phyloP scores from a whole-genome alignment of 2,888 invertebrate genomes.

The Cephus runcator region DNA sequence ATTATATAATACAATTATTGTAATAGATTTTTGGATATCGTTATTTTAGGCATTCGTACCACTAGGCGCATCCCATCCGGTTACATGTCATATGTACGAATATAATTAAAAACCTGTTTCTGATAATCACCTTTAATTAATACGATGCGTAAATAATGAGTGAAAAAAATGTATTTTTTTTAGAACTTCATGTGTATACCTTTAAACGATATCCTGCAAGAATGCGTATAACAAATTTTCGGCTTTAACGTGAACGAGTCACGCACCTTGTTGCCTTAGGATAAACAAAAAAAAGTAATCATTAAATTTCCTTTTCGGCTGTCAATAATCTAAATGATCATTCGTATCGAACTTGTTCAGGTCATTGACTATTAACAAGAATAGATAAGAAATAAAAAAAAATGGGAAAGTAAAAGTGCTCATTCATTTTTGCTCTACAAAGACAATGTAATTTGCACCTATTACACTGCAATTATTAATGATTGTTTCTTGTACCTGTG shows the following conservation, averaged over 20 bases:
- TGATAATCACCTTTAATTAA: background rate
- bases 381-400: background rate
- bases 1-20: background rate
- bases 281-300: background rate
- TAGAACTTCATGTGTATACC: background rate
- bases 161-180: background rate
- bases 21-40: background rate
- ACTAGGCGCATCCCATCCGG: too few species aligned
- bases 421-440: too few species aligned
- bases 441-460: too few species aligned
- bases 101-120: background rate
- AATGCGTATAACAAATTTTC: background rate
- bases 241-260: background rate
- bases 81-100: background rate
- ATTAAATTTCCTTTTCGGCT: background rate
- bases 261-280: background rate
- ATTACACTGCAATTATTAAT: too few species aligned
- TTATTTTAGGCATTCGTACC: too few species aligned
- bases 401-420: too few species aligned
- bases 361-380: background rate
- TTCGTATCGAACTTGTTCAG: background rate
- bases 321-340: background rate
- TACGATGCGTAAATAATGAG: background rate
- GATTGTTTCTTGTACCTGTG: too few species aligned
- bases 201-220: background rate